Evolutionary conservation across 2,888 invertebrate species (phyloP).

Genomic region (Minunthozetes semirufus): DNA sequence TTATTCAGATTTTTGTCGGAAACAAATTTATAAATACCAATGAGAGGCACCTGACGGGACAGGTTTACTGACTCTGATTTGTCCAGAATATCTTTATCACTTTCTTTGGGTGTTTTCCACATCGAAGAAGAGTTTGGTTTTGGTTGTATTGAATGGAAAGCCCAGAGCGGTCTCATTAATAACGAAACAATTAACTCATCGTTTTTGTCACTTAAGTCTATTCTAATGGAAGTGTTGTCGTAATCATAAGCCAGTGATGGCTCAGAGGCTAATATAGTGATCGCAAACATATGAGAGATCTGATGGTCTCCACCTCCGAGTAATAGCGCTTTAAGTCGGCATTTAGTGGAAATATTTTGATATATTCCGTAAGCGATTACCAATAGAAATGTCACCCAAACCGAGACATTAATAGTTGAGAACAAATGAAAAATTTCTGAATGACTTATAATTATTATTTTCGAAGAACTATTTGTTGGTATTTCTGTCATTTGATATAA

Average conservation of each 20-base stretch:
- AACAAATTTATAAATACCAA: background rate
- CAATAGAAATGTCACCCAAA: background rate
- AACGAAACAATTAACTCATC: background rate
- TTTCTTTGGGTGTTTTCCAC: background rate
- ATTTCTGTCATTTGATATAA: too few species aligned
- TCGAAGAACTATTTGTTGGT: background rate
- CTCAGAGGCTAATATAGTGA: background rate
- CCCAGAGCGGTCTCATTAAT: background rate
- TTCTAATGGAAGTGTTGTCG: background rate
- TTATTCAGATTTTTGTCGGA: background rate
- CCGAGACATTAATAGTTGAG: background rate
- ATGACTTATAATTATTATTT: background rate
- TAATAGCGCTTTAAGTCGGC: background rate
- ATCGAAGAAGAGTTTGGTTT: background rate
- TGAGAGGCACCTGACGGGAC: slow-evolving; percentile 2
- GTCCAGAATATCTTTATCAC: too few species aligned
- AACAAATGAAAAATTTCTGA: background rate
- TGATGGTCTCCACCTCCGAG: background rate
- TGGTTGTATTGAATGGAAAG: background rate
- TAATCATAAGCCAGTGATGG: background rate
- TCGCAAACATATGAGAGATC: background rate
- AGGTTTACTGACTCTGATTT: background rate
- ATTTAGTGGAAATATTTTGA: background rate
- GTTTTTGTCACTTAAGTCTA: background rate
- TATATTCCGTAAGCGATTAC: background rate